Base-by-base conservation (phyloP, 2,113 vertebrate species). In the Melanerpes aurifrons region DNA sequence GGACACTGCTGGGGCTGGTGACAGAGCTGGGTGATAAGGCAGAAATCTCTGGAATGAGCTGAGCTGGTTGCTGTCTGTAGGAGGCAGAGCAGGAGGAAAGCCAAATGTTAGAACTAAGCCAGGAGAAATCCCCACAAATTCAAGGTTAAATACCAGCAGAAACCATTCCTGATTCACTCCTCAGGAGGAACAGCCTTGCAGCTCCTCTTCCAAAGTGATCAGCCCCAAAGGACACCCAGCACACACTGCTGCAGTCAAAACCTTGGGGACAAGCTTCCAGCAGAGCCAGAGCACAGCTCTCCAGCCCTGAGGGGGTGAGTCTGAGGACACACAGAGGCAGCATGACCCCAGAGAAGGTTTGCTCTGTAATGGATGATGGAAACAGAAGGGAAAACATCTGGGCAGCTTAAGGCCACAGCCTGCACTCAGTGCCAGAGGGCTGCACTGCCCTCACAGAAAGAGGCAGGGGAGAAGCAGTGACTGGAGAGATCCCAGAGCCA, bases 1-100 rank as follows among this genome's bases (percentile, higher is more conserved):
- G 62, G 68, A 31, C 56, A 16, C n/a, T 76, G 79, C 87, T 84
- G 59, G 45, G 35, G 66, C 77, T 89, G 48, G 77, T 83, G 70
- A 89, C 45, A 84, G 45, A 80, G 88, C 28, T 57, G 86, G 66
- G 61, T 89, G 92, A 96, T 81, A 96, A 96, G 53, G 40, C 57
- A 94, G 90, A 94, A 78, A 90, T 89, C n/a, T 68, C 71, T 86
- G 77, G 71, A 95, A 93, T n/a, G 82, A 96, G 90, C 90, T 91
- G 72, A 85, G 84, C 86, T 86, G 77, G 86, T 5, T 77, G 67
- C 3, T 91, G 90, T 86, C 72, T 37, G 67, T 54, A 72, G 58
- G 50, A 78, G 8, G 62, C 54, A 75, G 56, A 56, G 54, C 53
- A 77, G 68, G 4, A 78, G 67, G 63, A 80, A 94, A 81, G 67